Percentiles rank a stretch among this genome's conserved stretches.
These are phyloP conservation scores for Hymenochirus boettgeri DNA, from an alignment of 2,113 vertebrate genomes.

Conservation along the genomic window DNA sequence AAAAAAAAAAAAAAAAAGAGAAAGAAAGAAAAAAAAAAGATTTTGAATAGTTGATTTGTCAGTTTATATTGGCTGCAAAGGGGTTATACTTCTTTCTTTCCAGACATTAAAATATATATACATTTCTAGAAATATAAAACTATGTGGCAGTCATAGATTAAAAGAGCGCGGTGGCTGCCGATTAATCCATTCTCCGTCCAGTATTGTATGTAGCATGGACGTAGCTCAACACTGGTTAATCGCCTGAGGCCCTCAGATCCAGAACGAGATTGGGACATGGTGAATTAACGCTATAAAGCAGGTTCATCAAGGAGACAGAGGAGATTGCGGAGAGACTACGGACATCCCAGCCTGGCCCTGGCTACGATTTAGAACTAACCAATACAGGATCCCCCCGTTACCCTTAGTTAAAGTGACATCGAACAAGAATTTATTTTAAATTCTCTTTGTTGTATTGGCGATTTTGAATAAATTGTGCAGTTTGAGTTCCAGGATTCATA, in stretches of 20 bases:
- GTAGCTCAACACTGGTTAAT: constrained; percentile 19
- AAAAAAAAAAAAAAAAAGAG: no score
- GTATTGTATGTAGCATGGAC: neutral
- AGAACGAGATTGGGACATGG: constrained; percentile 10
- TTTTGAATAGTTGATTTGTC: neutral
- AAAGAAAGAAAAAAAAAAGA: no score
- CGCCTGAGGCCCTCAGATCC: neutral
- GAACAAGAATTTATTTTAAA: no score
- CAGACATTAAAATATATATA: neutral
- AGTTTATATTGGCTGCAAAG: neutral
- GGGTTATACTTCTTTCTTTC: neutral
- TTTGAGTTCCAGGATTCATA: no score
- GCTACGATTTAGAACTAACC: constrained; percentile 33
- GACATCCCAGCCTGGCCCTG: constrained; percentile 13
- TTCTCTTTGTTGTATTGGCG: no score
- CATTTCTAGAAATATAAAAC: neutral
- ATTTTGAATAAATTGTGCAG: no score
- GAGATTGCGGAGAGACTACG: constrained; percentile 28
- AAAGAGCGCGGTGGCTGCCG: no score
- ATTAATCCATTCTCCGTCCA: constrained; percentile 14
- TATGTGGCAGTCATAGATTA: neutral
- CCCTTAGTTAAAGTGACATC: neutral
- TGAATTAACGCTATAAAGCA: constrained; percentile 30
- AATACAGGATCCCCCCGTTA: constrained; percentile 11
- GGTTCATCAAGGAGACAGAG: constrained; percentile 28